A percentile compares a stretch with the other conserved stretches of the same genome.
Evolutionary conservation across 2,888 invertebrate species (phyloP).

Genomic region (Agrotis puta): DNA sequence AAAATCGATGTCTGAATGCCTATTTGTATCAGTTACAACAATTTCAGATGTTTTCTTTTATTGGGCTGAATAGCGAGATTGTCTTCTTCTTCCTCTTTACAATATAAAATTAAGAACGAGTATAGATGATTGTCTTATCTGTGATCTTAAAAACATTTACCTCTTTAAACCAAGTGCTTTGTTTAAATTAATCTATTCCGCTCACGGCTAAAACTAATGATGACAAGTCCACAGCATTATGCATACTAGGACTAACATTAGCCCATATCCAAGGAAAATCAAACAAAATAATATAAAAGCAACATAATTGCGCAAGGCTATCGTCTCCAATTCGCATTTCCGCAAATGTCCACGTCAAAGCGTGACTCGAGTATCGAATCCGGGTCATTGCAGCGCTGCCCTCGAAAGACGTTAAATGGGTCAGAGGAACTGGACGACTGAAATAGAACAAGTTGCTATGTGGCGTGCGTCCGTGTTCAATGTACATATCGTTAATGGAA

Average conservation of each 20-base stretch:
- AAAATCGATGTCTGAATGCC: slow-evolving; percentile 1
- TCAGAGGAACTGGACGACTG: slow-evolving; percentile 68
- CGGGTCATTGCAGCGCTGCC: slow-evolving; percentile 80
- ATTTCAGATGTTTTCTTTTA: not conserved
- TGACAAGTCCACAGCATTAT: not conserved
- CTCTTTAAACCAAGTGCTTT: not conserved
- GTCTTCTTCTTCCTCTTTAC: not conserved
- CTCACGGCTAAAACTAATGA: not conserved
- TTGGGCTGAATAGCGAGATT: too few relatives aligned
- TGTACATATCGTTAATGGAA: slow-evolving; percentile 8
- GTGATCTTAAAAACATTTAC: not conserved
- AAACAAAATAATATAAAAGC: slow-evolving; percentile 35
- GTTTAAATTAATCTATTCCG: not conserved
- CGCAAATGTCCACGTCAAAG: slow-evolving; percentile 57
- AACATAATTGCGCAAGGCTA: slow-evolving; percentile 52
- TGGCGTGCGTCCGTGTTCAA: slow-evolving; percentile 27
- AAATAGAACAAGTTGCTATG: slow-evolving; percentile 75
- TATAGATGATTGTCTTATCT: not conserved
- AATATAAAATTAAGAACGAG: not conserved
- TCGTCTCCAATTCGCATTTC: slow-evolving; percentile 60
- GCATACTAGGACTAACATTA: slow-evolving; percentile 11
- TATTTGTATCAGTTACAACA: not conserved
- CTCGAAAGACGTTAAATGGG: slow-evolving; percentile 78
- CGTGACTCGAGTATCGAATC: slow-evolving; percentile 70
- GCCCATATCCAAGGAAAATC: slow-evolving; percentile 17